Conservation (phyloP, 2,113 vertebrate genomes). For the Colistium nudipinnis region DNA sequence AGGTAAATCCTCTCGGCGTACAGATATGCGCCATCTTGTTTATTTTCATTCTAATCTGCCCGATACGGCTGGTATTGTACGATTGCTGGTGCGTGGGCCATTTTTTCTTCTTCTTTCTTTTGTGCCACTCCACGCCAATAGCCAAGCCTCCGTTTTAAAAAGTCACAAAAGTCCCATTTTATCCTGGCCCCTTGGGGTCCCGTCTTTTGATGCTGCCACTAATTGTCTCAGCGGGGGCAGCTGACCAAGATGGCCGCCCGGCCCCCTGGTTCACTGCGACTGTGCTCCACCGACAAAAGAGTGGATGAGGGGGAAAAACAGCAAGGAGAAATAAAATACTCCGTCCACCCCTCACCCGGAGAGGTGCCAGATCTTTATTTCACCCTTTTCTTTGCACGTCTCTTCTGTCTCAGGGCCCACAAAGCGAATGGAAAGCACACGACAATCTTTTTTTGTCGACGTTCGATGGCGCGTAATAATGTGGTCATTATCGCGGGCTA, state of each 20-base stretch:
- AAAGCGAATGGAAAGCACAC: slow-evolving; percentile 92
- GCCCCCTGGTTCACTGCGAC: slow-evolving; percentile 86
- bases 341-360: slow-evolving; percentile 76
- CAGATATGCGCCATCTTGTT: background rate
- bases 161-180: too few species aligned
- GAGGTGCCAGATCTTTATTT: slow-evolving; percentile 85
- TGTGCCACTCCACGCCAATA: too few species aligned
- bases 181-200: slow-evolving; percentile 33
- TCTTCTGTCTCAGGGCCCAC: slow-evolving; percentile 77
- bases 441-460: slow-evolving; percentile 93
- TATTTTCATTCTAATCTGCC: background rate
- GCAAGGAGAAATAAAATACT: slow-evolving; percentile 75
- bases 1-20: background rate
- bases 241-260: slow-evolving; percentile 85
- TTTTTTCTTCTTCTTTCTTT: slow-evolving; percentile 2
- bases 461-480: slow-evolving; percentile 96
- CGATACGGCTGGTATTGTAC: background rate
- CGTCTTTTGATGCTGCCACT: slow-evolving; percentile 90
- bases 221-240: slow-evolving; percentile 96
- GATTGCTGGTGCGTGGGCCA: background rate
- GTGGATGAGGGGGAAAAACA: slow-evolving; percentile 64
- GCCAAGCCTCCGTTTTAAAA: too few species aligned
- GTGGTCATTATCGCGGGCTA: slow-evolving; percentile 94
- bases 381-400: slow-evolving; percentile 64
- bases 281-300: slow-evolving; percentile 66